Conservation (phyloP, 2,797 vertebrate species). For the Mallotus villosus region DNA sequence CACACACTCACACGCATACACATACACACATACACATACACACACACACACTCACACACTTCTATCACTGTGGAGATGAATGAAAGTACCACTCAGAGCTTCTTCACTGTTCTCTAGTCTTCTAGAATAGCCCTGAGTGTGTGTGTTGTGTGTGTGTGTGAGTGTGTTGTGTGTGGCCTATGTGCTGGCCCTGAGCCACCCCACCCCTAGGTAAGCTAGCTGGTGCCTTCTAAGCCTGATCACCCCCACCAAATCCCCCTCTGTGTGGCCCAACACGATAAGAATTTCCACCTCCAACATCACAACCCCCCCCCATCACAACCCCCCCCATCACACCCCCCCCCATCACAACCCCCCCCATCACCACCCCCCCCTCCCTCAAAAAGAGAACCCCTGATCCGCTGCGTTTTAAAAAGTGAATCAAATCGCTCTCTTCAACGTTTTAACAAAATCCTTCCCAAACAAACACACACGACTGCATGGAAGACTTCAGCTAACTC, state of each 20-base stretch:
- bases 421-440: slow-evolving; percentile 38
- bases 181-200: slow-evolving; percentile 39
- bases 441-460: slow-evolving; percentile 46
- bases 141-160: slow-evolving; percentile 13
- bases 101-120: slow-evolving; percentile 2
- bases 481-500: slow-evolving; percentile 33
- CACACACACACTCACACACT: slow-evolving; percentile 21
- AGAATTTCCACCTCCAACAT: slow-evolving; percentile 50
- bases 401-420: slow-evolving; percentile 31
- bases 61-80: too few relatives aligned
- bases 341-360: slow-evolving; percentile 14
- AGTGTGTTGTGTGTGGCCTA: slow-evolving; percentile 31
- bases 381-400: slow-evolving; percentile 15
- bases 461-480: slow-evolving; percentile 7
- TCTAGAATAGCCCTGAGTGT: slow-evolving; percentile 41
- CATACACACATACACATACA: too few relatives aligned
- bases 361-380: slow-evolving; percentile 11
- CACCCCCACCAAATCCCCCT: slow-evolving; percentile 41
- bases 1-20: slow-evolving; percentile 19
- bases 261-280: slow-evolving; percentile 60
- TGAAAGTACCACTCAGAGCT: too few relatives aligned
- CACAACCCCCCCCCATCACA: slow-evolving; percentile 7
- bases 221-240: slow-evolving; percentile 63
- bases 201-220: slow-evolving; percentile 59
- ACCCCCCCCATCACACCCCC: slow-evolving; percentile 25